Conservation (phyloP, 2,888 invertebrate species). For the Dysmachus trigonus region DNA sequence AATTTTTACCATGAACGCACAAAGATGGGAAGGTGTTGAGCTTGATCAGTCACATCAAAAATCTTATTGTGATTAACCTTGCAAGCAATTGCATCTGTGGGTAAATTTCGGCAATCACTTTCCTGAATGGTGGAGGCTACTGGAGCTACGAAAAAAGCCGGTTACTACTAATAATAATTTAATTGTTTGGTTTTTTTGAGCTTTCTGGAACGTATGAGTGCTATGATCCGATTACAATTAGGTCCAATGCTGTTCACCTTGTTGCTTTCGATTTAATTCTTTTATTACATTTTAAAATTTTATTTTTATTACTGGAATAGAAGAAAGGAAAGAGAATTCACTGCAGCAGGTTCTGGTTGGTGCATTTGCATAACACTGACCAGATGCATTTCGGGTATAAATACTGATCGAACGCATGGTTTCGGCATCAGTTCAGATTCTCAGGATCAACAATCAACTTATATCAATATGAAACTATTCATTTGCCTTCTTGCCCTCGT, state of each 20-base stretch:
- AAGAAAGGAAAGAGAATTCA: not conserved
- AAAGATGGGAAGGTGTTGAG: not conserved
- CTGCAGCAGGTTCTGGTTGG: not conserved
- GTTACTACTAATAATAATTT: not conserved
- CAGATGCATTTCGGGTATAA: constrained; percentile 1
- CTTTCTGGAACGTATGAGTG: not conserved
- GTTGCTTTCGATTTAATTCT: not conserved
- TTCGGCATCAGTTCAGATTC: not conserved
- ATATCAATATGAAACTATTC: constrained; percentile 25
- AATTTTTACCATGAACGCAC: not conserved
- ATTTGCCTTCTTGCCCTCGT: not conserved
- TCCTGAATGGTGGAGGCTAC: not conserved
- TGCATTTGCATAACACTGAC: constrained; percentile 10
- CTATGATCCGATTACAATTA: not conserved
- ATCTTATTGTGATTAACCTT: constrained; percentile 2
- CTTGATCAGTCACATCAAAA: constrained; percentile 1
- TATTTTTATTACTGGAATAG: not conserved
- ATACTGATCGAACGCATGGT: not conserved
- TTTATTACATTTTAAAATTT: not conserved
- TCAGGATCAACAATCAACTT: not conserved
- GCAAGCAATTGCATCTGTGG: not conserved
- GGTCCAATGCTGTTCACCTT: not conserved
- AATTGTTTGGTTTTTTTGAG: not conserved
- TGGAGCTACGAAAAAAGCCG: not conserved
- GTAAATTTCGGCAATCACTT: constrained; percentile 28